phyloP scores from a whole-genome alignment of 1,140 invertebrate genomes.

The Lordiphosa clarofinis region DNA sequence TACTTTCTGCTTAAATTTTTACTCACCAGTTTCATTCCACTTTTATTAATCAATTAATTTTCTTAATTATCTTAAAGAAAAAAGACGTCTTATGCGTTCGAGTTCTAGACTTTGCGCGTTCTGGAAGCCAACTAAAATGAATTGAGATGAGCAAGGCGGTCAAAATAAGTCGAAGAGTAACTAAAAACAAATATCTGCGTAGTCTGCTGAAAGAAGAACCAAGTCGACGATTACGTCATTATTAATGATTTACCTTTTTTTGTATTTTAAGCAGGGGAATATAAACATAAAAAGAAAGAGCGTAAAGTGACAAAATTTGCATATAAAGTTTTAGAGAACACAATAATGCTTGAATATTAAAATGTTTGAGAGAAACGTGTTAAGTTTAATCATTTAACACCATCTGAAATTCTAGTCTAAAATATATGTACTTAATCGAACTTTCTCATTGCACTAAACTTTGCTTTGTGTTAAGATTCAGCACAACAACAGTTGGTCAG shows the following conservation, averaged over 20 bases:
- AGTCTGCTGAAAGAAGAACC: conserved; percentile 33
- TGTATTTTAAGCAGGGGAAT: conserved; percentile 5
- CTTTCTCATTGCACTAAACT: no score
- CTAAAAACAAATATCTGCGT: conserved; percentile 62
- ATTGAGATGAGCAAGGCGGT: conserved; percentile 56
- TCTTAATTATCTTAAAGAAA: not conserved
- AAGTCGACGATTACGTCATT: conserved; percentile 52
- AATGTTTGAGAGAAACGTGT: no score
- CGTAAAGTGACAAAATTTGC: no score
- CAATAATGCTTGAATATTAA: no score
- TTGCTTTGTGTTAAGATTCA: no score
- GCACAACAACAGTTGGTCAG: conserved; percentile 36
- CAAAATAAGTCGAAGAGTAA: conserved; percentile 60
- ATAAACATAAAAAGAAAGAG: conserved; percentile 27
- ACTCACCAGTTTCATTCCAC: conserved; percentile 45
- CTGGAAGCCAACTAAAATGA: conserved; percentile 41
- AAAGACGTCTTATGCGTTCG: conserved; percentile 3
- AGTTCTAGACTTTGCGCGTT: conserved; percentile 33
- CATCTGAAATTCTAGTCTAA: no score
- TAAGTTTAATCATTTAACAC: no score
- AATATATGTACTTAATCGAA: no score
- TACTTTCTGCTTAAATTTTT: not conserved
- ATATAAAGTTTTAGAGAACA: no score
- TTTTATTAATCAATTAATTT: not conserved
- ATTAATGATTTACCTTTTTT: conserved; percentile 50